Conservation (phyloP, 2,888 invertebrate species). For the Erebia palarica region DNA sequence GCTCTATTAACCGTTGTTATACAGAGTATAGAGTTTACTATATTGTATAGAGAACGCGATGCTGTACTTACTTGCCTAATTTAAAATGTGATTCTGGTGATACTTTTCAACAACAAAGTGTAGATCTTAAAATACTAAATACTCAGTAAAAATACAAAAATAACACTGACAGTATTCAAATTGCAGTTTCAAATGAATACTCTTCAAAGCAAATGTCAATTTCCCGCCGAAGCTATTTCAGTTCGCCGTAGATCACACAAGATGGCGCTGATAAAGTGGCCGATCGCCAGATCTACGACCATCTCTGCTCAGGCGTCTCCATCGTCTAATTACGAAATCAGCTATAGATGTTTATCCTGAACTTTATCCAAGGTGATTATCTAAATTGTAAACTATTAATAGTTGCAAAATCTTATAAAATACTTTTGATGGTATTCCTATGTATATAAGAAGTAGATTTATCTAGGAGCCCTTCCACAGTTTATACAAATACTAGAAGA, state of each 20-base stretch:
- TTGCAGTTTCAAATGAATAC: not conserved
- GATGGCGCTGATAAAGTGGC: conserved; percentile 76
- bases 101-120: not conserved
- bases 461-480: too few relatives aligned
- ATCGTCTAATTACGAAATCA: conserved; percentile 36
- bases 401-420: not conserved
- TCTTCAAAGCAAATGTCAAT: conserved; percentile 13
- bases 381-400: not conserved
- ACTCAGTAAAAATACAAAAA: too few relatives aligned
- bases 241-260: conserved; percentile 66
- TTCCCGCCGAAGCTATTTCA: conserved; percentile 9
- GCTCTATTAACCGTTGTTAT: too few relatives aligned
- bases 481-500: too few relatives aligned
- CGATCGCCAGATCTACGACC: conserved; percentile 71
- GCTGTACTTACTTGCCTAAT: too few relatives aligned
- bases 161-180: not conserved
- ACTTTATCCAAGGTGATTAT: not conserved
- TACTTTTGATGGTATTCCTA: not conserved
- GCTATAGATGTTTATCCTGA: conserved; percentile 29
- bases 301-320: conserved; percentile 42
- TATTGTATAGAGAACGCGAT: too few relatives aligned
- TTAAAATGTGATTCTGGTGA: too few relatives aligned
- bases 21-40: too few relatives aligned
- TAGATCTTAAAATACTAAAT: too few relatives aligned
- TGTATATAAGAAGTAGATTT: too few relatives aligned